Evolutionary conservation across 2,888 invertebrate species (phyloP), one percentile per base, ranked within the genome.

Genomic region (Uropetala carovei): DNA sequence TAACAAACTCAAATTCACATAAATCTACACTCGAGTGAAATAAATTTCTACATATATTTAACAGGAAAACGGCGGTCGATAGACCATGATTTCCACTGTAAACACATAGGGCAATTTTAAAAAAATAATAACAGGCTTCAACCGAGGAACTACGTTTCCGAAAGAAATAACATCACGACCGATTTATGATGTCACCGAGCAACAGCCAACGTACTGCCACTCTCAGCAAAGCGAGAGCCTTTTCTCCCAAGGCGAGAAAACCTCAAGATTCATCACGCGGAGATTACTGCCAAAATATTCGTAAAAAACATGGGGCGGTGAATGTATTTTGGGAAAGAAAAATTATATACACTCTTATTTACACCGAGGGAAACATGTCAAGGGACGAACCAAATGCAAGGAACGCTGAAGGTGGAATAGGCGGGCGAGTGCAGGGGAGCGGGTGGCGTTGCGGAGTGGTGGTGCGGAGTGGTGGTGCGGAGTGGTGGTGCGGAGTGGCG

Each of bases 291-390:
- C 18, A n/a, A 56, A 56, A 83, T 43, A 83, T 57, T 57, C n/a
- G 57, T 57, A 83, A 83, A 83, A 43, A 18, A 18, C 9, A 18
- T n/a, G 27, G 43, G 56, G 16, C 43, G 30, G 9, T 0, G n/a
- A 83, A 83, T 57, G 83, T 56, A 83, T 83, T 83, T 43, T 11
- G 83, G 83, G 16, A n/a, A 83, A 83, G 56, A 83, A 57, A 83
- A 83, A 83, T 83, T 83, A 83, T n/a, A 83, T 83, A 83, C 57
- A 57, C 57, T 57, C n/a, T 43, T 83, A 83, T 83, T 83, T 43
- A 18, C 43, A 56, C 83, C 57, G 83, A 18, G 83, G 56, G 83
- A 56, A n/a, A n/a, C 57, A n/a, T 83, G 43, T 83, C 43, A 83
- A 57, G 56, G 56, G 18, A 56, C 43, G 82, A 82, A 27, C 13